Conservation (phyloP, 53 echinoderm and acorn worm species). For the Luidia sarsii region DNA sequence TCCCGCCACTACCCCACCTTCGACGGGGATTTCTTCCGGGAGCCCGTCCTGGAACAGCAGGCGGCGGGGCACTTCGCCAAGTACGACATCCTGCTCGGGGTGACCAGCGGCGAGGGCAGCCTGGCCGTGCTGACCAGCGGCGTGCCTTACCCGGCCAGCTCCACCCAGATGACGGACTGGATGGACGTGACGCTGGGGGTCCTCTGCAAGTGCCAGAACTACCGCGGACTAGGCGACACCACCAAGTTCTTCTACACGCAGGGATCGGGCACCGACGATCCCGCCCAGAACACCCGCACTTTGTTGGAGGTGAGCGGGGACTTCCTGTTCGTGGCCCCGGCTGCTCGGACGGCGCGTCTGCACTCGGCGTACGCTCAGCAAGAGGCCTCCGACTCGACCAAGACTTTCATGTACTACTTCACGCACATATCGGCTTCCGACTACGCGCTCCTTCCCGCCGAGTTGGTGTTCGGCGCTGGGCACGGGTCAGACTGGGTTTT, state of each 20-base stretch:
- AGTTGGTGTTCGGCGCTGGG: constrained; percentile 15
- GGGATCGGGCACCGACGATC: not conserved
- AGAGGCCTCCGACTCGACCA: not conserved
- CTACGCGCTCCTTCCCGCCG: not conserved
- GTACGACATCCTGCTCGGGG: constrained; percentile 47
- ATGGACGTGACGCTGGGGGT: not conserved
- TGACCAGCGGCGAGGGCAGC: constrained; percentile 54
- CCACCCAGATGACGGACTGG: not conserved
- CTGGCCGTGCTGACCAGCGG: not conserved
- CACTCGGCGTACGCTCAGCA: not conserved
- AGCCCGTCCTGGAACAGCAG: not conserved
- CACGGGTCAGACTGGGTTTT: constrained; percentile 30
- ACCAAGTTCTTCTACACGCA: not conserved
- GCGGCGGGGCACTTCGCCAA: not conserved
- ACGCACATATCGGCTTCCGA: constrained; percentile 13
- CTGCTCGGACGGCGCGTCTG: not conserved
- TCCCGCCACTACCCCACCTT: constrained; percentile 20
- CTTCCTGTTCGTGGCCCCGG: constrained; percentile 6
- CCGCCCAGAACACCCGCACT: not conserved
- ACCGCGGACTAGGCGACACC: not conserved
- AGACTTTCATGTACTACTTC: constrained; percentile 48
- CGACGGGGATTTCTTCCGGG: constrained; percentile 54
- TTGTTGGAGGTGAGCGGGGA: constrained; percentile 17
- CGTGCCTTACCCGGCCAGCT: not conserved
- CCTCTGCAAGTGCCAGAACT: not conserved